phyloP scores from a whole-genome alignment of 2,113 vertebrate species.

The Phasianus colchicus region DNA sequence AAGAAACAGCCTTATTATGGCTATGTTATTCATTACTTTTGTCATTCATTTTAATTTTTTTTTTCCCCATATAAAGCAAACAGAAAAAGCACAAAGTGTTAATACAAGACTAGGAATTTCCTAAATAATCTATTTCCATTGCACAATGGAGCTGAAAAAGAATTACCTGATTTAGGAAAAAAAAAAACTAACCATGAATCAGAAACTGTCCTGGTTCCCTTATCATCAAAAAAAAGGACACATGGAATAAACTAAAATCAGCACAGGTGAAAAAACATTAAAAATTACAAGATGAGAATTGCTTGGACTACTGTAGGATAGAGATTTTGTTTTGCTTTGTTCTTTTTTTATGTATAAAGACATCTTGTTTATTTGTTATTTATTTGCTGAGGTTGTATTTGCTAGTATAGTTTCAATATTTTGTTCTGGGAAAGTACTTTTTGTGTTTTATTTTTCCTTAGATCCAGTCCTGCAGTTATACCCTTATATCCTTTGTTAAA shows the following conservation, averaged over 20 bases:
- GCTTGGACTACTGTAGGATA: accelerated
- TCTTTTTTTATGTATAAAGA: background rate
- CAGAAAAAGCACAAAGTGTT: background rate
- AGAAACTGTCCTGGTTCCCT: background rate
- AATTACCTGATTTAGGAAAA: background rate
- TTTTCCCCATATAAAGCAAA: background rate
- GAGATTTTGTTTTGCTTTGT: background rate
- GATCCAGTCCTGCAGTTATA: background rate
- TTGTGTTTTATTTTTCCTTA: background rate
- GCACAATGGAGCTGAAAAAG: background rate
- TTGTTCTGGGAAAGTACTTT: background rate
- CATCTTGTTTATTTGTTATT: accelerated
- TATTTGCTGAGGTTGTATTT: background rate
- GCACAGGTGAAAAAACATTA: background rate
- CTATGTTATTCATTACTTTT: background rate
- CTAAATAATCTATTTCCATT: background rate
- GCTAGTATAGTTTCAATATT: background rate
- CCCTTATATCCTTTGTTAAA: background rate
- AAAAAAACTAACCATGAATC: background rate
- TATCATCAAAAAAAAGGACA: background rate
- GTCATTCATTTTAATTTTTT: background rate
- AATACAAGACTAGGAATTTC: background rate
- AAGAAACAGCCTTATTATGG: background rate
- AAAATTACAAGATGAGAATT: background rate
- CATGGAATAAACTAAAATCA: background rate